Base-by-base conservation (phyloP, 1,140 invertebrate species). In the Microplitis mediator region DNA sequence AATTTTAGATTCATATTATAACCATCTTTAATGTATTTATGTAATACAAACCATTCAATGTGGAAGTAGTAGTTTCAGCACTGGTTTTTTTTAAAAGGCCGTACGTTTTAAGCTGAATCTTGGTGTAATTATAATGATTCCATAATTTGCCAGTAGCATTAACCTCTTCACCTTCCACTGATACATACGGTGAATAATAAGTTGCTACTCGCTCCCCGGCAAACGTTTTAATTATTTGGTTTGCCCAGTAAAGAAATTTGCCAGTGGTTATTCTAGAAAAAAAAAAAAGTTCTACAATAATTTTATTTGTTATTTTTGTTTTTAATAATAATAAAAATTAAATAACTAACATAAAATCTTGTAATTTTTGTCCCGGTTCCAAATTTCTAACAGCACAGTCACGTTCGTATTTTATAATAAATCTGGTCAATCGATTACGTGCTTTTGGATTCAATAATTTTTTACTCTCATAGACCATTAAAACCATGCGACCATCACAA, bases 91-190 rank as follows among this genome's bases (percentile, higher is more conserved):
- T 4, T 8, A 39, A 39, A 36, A 63, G 9, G 39, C 32, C 32
- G 35, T 13, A 31, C 23, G 16, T 11, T 60, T 60, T 60, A 16
- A 60, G 14, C 11, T 60, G 4, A 4, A 3, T 9, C 16, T 65
- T 65, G 3, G 16, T 65, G n/a, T 65, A 65, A 65, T 65, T 65
- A 39, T 50, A 65, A 13, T 65, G 63, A 51, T 65, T 4, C 63
- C 63, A 65, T 13, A 51, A 39, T 65, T 65, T 65, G 11, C 63
- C 45, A 65, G 36, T 65, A 16, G 63, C 36, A 50, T 50, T 65
- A 4, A 50, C 16, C 23, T 65, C 35, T 4, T 65, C 14, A 31
- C 16, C 63, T 4, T 51, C 36, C n/a, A 65, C 63, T 50, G 45
- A 50, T 14, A 3, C 35, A 23, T 50, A 65, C 4, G 39, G 63